phyloP scores from a whole-genome alignment of 2,113 vertebrate genomes.

The Archocentrus centrarchus region DNA sequence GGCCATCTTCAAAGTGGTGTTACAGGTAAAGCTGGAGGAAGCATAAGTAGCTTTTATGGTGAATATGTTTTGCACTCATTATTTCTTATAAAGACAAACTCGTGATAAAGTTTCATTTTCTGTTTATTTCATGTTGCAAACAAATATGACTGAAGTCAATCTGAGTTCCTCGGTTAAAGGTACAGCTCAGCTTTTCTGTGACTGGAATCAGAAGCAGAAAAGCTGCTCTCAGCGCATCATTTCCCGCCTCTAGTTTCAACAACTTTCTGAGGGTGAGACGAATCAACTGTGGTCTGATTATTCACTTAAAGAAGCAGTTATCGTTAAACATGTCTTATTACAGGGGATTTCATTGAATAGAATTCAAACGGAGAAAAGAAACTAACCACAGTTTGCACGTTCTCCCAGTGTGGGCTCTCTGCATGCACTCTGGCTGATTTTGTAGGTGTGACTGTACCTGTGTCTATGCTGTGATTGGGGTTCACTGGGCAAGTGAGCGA shows the following conservation, averaged over 20 bases:
- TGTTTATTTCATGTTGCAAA: constrained; percentile 32
- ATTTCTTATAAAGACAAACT: constrained; percentile 7
- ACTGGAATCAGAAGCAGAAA: background rate
- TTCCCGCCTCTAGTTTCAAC: background rate
- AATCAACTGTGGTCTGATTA: background rate
- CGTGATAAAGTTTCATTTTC: background rate
- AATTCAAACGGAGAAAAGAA: background rate
- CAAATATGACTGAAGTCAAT: background rate
- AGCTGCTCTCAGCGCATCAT: fast-evolving
- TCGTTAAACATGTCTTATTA: no score
- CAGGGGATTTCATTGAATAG: background rate
- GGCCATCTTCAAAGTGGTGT: no score
- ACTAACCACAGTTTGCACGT: background rate
- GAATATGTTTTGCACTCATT: constrained; percentile 6
- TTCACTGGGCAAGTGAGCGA: no score
- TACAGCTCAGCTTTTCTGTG: background rate
- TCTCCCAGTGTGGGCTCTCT: no score
- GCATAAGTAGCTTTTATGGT: background rate
- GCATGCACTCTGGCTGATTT: no score
- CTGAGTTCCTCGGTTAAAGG: background rate
- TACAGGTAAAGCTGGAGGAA: fast-evolving
- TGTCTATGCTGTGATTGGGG: no score
- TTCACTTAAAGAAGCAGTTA: background rate
- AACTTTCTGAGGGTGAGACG: fast-evolving
- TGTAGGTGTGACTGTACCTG: background rate